A percentile compares a stretch with the other conserved stretches of the same genome.
These are phyloP conservation scores for Momotus momota DNA, from an alignment of 2,797 vertebrate species.

Conservation along the genomic window DNA sequence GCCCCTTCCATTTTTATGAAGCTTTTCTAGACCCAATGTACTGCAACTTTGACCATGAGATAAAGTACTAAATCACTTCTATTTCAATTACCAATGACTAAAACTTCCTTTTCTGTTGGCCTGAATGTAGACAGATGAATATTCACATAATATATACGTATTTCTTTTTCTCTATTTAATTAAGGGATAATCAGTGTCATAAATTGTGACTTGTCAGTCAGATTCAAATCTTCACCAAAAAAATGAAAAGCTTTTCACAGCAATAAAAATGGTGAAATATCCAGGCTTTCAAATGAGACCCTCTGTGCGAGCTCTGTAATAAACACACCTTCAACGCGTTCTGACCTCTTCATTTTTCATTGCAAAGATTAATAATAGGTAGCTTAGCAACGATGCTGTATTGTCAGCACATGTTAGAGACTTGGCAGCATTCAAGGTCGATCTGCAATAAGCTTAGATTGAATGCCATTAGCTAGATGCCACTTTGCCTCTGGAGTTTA, in stretches of 20 bases:
- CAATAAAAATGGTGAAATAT: background rate
- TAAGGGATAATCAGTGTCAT: background rate
- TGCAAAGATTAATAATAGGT: constrained; percentile 75
- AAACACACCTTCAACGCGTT: constrained; percentile 62
- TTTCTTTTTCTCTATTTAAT: background rate
- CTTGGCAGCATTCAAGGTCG: constrained; percentile 75
- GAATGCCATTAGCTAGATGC: constrained; percentile 66
- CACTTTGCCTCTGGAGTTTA: constrained; percentile 64
- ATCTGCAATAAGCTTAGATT: constrained; percentile 58
- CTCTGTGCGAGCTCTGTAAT: constrained; percentile 39
- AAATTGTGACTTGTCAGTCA: background rate
- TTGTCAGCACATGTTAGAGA: constrained; percentile 54
- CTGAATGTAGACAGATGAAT: background rate
- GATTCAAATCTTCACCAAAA: background rate
- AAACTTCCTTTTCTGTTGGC: background rate
- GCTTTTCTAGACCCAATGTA: background rate
- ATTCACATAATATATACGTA: background rate
- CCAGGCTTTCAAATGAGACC: constrained; percentile 57
- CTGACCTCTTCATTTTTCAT: constrained; percentile 73
- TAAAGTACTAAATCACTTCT: background rate
- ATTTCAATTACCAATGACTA: background rate
- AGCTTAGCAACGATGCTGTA: constrained; percentile 79
- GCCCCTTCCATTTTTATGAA: background rate
- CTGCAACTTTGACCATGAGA: background rate
- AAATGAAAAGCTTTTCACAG: background rate